A percentile compares a stretch with the other conserved stretches of the same genome.
Conservation (phyloP, 2,113 vertebrate species). For the Labeo rohita region DNA sequence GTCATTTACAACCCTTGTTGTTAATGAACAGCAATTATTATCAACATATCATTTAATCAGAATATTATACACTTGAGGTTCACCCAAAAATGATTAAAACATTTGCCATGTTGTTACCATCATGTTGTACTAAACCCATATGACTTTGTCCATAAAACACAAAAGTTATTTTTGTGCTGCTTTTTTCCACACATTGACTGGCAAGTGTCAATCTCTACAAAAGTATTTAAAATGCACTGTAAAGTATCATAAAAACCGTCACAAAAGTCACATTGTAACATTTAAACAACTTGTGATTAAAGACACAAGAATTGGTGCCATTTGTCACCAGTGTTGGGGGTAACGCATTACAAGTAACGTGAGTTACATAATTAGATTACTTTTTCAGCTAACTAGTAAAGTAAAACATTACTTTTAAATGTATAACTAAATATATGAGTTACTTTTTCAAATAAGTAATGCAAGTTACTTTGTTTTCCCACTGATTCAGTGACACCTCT, state of each 20-base stretch:
- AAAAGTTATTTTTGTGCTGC: neutral
- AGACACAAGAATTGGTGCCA: neutral
- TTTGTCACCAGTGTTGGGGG: neutral
- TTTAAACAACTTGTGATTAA: neutral
- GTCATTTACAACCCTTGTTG: neutral
- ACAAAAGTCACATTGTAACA: neutral
- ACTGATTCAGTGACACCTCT: neutral
- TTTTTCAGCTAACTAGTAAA: neutral
- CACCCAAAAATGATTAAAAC: neutral
- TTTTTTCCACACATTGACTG: neutral
- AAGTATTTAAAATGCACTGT: neutral
- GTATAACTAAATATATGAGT: neutral
- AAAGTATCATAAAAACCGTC: neutral
- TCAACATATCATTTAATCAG: neutral
- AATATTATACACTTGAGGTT: neutral
- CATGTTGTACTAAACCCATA: neutral
- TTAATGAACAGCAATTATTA: neutral
- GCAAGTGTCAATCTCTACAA: neutral
- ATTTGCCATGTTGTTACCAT: neutral
- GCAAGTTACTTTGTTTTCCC: neutral
- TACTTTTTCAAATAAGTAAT: neutral
- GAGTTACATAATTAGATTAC: neutral
- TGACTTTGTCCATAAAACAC: neutral
- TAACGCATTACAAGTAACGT: neutral
- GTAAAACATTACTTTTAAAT: neutral